A percentile compares a stretch with the other conserved stretches of the same genome.
Evolutionary conservation across 1,140 invertebrate species (phyloP).

Genomic region (Euwallacea fornicatus): DNA sequence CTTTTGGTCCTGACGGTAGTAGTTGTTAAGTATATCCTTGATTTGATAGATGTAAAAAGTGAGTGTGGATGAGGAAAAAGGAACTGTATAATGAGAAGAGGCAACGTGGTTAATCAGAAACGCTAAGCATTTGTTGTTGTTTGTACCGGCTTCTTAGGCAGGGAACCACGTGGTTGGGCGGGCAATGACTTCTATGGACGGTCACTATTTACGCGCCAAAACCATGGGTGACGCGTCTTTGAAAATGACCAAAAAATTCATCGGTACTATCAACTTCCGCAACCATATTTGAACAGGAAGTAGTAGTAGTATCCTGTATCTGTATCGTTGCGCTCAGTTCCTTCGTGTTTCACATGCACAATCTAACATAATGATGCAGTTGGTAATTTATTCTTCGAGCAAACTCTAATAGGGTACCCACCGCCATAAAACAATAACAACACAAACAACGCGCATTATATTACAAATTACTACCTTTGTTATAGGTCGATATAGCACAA

Average conservation of each 20-base stretch:
- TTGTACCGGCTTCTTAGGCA: constrained; percentile 19
- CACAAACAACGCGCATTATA: background rate
- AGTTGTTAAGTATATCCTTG: too few relatives aligned
- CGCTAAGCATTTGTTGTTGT: constrained; percentile 20
- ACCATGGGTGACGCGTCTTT: constrained; percentile 1
- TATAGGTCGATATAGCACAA: too few relatives aligned
- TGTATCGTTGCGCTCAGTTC: constrained; percentile 6
- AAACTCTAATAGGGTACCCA: background rate
- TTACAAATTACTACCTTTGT: too few relatives aligned
- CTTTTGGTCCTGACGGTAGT: too few relatives aligned
- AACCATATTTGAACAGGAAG: constrained; percentile 4
- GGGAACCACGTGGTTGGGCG: constrained; percentile 20
- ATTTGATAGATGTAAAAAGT: background rate
- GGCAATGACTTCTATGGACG: constrained; percentile 20
- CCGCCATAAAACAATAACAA: background rate
- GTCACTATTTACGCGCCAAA: constrained; percentile 27
- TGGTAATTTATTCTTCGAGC: constrained; percentile 5
- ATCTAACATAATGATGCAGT: constrained; percentile 3
- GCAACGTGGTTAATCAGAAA: constrained; percentile 13
- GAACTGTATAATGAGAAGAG: background rate
- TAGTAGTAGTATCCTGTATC: constrained; percentile 6
- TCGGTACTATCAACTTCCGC: background rate
- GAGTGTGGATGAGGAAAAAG: background rate
- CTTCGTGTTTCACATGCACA: constrained; percentile 9
- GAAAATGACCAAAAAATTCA: too few relatives aligned